These are phyloP conservation scores for Brachionus rotundiformis DNA, from an alignment of 1,140 invertebrate genomes.

Conservation along the genomic window DNA sequence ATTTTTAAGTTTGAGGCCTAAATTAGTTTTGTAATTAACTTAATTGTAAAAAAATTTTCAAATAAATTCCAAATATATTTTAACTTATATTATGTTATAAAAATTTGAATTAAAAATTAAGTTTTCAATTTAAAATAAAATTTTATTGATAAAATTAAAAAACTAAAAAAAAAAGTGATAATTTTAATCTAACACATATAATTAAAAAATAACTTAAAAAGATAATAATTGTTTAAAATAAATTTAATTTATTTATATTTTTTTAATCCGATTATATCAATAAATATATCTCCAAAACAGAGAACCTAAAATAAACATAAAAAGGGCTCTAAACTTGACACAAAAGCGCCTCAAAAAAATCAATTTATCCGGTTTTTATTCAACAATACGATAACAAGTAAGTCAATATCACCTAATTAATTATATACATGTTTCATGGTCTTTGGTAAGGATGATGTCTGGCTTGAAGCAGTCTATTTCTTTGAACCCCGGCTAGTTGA, in stretches of 20 bases:
- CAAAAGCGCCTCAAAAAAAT: background rate
- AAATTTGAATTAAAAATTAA: background rate
- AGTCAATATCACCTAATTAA: background rate
- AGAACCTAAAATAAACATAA: constrained; percentile 21
- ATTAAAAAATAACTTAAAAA: constrained; percentile 20
- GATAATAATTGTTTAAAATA: background rate
- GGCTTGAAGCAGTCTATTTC: background rate
- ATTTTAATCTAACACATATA: background rate
- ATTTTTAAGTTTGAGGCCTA: too few species aligned
- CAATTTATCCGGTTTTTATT: background rate
- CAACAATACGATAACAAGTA: background rate
- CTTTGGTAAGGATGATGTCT: constrained; percentile 44
- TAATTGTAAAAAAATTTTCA: too few species aligned
- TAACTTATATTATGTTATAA: too few species aligned
- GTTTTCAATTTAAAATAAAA: background rate
- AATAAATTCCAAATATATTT: too few species aligned
- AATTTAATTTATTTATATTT: background rate
- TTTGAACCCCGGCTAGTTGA: background rate
- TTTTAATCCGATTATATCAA: background rate
- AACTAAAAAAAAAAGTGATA: background rate
- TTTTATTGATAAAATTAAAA: constrained; percentile 2
- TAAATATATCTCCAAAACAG: constrained; percentile 43
- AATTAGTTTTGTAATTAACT: too few species aligned
- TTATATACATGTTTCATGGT: background rate
- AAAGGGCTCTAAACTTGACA: background rate